Evolutionary conservation across 2,797 vertebrate genomes (phyloP).

Genomic region (Mastacembelus armatus): DNA sequence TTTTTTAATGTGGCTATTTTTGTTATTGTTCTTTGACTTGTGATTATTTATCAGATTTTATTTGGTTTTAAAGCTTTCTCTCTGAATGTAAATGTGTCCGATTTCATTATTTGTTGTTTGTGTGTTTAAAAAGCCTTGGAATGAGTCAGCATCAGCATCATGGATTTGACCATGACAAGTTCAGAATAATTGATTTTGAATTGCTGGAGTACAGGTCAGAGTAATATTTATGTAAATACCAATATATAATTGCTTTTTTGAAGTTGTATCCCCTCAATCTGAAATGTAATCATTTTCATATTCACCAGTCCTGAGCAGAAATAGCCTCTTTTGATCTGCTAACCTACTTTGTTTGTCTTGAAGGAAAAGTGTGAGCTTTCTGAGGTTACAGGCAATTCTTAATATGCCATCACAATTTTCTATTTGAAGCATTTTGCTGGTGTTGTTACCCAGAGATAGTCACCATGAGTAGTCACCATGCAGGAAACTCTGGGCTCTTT

Average conservation of each 20-base stretch:
- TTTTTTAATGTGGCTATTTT: constrained; percentile 66
- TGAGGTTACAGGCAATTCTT: constrained; percentile 42
- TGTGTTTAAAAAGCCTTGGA: constrained; percentile 51
- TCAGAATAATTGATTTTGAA: constrained; percentile 39
- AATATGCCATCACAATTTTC: no score
- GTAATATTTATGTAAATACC: constrained; percentile 73
- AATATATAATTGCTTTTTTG: constrained; percentile 50
- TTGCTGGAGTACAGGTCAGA: constrained; percentile 40
- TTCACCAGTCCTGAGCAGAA: constrained; percentile 46
- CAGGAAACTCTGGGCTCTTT: constrained; percentile 40
- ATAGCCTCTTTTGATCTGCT: constrained; percentile 47
- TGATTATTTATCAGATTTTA: constrained; percentile 64
- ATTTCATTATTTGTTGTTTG: constrained; percentile 63
- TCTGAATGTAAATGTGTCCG: constrained; percentile 63
- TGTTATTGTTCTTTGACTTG: constrained; percentile 53
- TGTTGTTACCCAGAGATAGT: constrained; percentile 54
- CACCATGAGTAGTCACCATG: constrained; percentile 23
- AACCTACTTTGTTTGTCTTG: constrained; percentile 48
- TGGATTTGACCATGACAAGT: constrained; percentile 26
- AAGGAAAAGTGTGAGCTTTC: constrained; percentile 60
- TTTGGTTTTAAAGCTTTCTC: constrained; percentile 63
- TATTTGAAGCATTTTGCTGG: constrained; percentile 50
- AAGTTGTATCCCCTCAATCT: constrained; percentile 52
- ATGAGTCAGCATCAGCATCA: constrained; percentile 35
- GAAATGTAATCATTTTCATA: constrained; percentile 74